phyloP scores from a whole-genome alignment of 2,888 invertebrate species.

The Pollenia amentaria region DNA sequence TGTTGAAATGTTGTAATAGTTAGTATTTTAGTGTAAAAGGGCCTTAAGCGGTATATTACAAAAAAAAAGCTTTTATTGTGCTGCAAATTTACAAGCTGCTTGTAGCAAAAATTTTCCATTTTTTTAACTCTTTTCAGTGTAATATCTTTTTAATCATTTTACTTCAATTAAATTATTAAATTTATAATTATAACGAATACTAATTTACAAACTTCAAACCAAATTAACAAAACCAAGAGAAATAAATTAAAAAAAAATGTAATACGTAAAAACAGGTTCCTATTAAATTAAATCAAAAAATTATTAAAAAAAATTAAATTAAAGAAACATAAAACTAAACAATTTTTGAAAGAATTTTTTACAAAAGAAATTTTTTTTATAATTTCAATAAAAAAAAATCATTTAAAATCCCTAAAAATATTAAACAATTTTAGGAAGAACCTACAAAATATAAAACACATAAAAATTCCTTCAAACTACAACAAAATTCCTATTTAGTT shows the following conservation, averaged over 20 bases:
- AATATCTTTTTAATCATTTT: background rate
- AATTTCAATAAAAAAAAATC: conserved; percentile 78
- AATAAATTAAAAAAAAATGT: conserved; percentile 43
- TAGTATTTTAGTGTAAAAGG: no score
- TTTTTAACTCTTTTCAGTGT: conserved; percentile 19
- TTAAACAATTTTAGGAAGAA: conserved; percentile 55
- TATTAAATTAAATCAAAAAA: conserved; percentile 84
- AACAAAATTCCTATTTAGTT: conserved; percentile 61
- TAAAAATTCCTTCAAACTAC: conserved; percentile 52
- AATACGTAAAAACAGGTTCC: conserved; percentile 85
- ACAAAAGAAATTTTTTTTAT: conserved; percentile 75
- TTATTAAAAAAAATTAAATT: conserved; percentile 56
- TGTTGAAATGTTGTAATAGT: no score
- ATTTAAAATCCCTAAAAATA: background rate
- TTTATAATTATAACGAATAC: conserved; percentile 1
- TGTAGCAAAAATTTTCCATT: background rate
- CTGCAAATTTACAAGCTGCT: no score
- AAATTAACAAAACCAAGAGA: background rate
- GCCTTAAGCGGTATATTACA: no score
- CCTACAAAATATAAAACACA: conserved; percentile 58
- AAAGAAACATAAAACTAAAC: conserved; percentile 51
- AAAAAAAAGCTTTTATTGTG: no score
- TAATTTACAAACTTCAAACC: background rate
- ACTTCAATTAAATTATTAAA: background rate
- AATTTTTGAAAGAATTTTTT: conserved; percentile 68